Evolutionary conservation across 2,113 vertebrate species (phyloP).

Genomic region (Cochlearius cochlearius): DNA sequence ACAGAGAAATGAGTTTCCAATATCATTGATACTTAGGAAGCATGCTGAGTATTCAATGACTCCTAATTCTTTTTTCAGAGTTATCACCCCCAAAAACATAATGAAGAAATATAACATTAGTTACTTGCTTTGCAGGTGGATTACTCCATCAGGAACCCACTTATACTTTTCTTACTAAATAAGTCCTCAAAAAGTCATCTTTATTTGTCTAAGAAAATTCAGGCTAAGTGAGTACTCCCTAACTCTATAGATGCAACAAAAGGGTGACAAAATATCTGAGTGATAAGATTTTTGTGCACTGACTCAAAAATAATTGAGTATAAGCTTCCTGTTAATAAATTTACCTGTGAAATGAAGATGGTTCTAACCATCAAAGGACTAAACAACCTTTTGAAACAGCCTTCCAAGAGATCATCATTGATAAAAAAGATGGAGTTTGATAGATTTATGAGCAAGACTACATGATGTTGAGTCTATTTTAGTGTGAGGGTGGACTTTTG

Average conservation of each 20-base stretch:
- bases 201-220: background rate
- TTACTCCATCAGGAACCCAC: background rate
- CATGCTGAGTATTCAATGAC: background rate
- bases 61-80: background rate
- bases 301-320: background rate
- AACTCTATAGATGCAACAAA: background rate
- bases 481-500: background rate
- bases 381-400: background rate
- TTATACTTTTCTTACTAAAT: background rate
- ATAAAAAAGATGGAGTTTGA: background rate
- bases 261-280: background rate
- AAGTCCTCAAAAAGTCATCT: background rate
- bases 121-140: background rate
- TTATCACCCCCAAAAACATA: background rate
- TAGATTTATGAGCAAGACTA: background rate
- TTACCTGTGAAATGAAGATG: background rate
- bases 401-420: background rate
- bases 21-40: background rate
- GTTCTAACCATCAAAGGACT: background rate
- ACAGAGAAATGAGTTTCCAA: background rate
- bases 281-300: background rate
- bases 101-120: background rate
- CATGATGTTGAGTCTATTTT: background rate
- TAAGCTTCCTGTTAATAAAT: background rate
- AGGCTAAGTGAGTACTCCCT: background rate